Conservation (phyloP, 2,113 vertebrate species). For the Vulpes vulpes region DNA sequence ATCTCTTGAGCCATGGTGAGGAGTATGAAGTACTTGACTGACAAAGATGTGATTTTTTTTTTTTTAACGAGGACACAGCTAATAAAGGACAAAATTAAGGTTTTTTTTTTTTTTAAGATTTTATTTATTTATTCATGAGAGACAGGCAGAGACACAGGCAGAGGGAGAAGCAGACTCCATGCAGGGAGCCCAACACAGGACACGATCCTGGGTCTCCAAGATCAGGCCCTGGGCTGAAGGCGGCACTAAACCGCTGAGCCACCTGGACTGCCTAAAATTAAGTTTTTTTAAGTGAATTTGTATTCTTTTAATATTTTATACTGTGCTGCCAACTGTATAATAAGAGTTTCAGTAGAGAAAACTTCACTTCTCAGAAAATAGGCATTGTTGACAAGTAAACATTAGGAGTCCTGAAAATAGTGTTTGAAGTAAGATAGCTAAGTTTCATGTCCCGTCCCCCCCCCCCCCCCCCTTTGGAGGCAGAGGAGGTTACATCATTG, state of each 20-base stretch:
- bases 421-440: background rate
- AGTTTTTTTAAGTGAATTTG: background rate
- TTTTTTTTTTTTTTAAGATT: too few relatives aligned
- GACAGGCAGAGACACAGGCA: too few relatives aligned
- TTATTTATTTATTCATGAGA: too few relatives aligned
- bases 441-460: background rate
- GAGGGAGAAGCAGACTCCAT: too few relatives aligned
- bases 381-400: background rate
- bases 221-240: too few relatives aligned
- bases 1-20: background rate
- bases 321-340: background rate
- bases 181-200: too few relatives aligned
- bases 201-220: too few relatives aligned
- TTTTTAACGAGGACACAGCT: background rate
- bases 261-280: too few relatives aligned
- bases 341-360: constrained; percentile 13
- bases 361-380: background rate
- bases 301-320: background rate
- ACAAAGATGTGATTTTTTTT: background rate
- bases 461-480: background rate
- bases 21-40: background rate
- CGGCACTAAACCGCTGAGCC: too few relatives aligned
- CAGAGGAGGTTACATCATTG: background rate
- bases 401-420: background rate
- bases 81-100: background rate